Percentiles rank a stretch among this genome's conserved stretches.
Conservation (phyloP, 2,888 invertebrate genomes). For the Hymenopus coronatus region DNA sequence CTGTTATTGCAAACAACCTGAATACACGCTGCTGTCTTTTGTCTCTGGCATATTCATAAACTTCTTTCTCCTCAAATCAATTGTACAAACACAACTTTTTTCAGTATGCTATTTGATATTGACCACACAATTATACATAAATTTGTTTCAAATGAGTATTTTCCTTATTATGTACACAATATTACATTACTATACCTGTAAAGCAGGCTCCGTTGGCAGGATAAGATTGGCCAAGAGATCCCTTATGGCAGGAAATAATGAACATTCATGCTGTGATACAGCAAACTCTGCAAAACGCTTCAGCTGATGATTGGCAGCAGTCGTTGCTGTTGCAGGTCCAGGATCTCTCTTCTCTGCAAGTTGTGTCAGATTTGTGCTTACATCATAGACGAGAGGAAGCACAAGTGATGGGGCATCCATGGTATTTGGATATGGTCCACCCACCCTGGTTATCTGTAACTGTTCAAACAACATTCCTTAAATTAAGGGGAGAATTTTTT, state of each 20-base stretch:
- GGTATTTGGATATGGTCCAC: constrained; percentile 55
- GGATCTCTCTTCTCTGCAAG: constrained; percentile 80
- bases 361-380: constrained; percentile 79
- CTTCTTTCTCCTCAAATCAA: not conserved
- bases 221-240: constrained; percentile 83
- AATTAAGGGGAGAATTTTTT: no score
- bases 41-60: no score
- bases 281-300: constrained; percentile 75
- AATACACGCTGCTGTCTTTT: no score
- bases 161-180: no score
- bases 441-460: constrained; percentile 73
- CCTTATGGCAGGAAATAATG: constrained; percentile 86
- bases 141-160: no score
- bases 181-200: constrained; percentile 37
- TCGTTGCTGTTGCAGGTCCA: constrained; percentile 56
- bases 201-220: constrained; percentile 73
- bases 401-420: constrained; percentile 73
- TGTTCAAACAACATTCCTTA: constrained; percentile 43
- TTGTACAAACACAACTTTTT: constrained; percentile 26
- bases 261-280: constrained; percentile 68
- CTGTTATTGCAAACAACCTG: no score
- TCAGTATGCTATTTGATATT: not conserved
- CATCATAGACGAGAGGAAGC: constrained; percentile 87
- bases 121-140: not conserved
- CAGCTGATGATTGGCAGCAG: constrained; percentile 62